Percentiles rank a stretch among this genome's conserved stretches.
phyloP scores from a whole-genome alignment of 2,888 invertebrate genomes.

The Spicauda simplicius region DNA sequence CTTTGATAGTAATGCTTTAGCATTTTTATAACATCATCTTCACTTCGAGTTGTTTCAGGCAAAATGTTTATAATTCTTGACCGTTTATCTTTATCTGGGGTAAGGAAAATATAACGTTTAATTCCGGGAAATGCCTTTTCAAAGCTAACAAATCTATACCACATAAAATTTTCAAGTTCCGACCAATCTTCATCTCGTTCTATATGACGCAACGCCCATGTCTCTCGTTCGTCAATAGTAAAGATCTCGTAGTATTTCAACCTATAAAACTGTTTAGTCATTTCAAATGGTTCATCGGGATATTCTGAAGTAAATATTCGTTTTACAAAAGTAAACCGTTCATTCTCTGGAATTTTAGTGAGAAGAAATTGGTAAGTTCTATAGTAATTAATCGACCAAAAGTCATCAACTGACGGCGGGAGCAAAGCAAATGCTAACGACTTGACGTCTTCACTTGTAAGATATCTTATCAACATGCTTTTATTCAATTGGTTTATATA shows the following conservation, averaged over 20 bases:
- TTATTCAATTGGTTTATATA: conserved; percentile 53
- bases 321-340: conserved; percentile 55
- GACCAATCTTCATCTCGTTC: conserved; percentile 52
- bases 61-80: conserved; percentile 52
- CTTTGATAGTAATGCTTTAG: conserved; percentile 59
- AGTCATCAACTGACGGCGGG: conserved; percentile 46
- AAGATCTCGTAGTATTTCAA: conserved; percentile 51
- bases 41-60: conserved; percentile 52
- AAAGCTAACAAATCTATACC: conserved; percentile 61
- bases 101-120: conserved; percentile 51
- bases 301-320: conserved; percentile 55
- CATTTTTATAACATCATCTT: conserved; percentile 52
- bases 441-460: conserved; percentile 56
- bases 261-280: conserved; percentile 49
- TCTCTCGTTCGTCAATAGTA: conserved; percentile 54
- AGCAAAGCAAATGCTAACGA: conserved; percentile 50
- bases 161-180: conserved; percentile 53
- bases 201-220: conserved; percentile 61
- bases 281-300: conserved; percentile 55
- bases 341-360: conserved; percentile 52
- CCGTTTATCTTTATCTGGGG: conserved; percentile 49
- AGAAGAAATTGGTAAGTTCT: conserved; percentile 51
- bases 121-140: conserved; percentile 55
- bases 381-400: conserved; percentile 55
- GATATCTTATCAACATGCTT: conserved; percentile 48